Evolutionary conservation across 30 jellyfish, hydroid and myxozoan species (phyloP), one percentile per base, ranked within the genome.

Genomic region (Hydractinia echinata): DNA sequence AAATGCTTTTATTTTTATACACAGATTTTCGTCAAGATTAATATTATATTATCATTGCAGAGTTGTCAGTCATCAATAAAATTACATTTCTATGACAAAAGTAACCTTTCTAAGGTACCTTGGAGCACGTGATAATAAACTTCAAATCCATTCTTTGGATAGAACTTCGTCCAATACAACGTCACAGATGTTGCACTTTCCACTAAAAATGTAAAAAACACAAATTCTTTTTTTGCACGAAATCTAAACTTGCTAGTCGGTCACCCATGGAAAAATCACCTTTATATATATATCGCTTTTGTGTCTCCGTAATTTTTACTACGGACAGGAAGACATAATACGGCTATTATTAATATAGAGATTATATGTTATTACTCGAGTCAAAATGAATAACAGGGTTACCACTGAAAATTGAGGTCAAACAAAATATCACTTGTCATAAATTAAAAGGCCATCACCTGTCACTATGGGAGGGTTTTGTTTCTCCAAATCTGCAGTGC

Each of bases 131-230:
- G 79, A 76, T 76, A 83, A 13, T 90, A 73, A 53, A 84, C 95
- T 79, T 83, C 90, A 7, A 89, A 81, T 20, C 94, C 94, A 66
- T 90, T 89, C 72, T 89, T 83, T 4, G 95, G 96, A 52, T 80
- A 71, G 50, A 74, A 82, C 9, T 82, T 85, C 49, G 69, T 77
- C 96, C 96, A 89, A 5, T 72, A 77, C 15, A 84, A 48, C 51
- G 69, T 9, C 51, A 55, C 83, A 19, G 96, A 79, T 21, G 96
- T 81, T 39, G 96, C 76, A 54, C 96, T 82, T 77, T 87, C 96
- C 55, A 87, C 96, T 76, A 54, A 48, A 19, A n/a, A 61, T 5
- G 11, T 11, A 5, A 54, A 11, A 61, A 30, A 30, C 1, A 30
- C 44, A 30, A 30, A 2, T 30, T 30, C 44, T 30, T n/a, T n/a